Evolutionary conservation across 2,888 invertebrate species (phyloP).

Genomic region (Leptopilina myrica): DNA sequence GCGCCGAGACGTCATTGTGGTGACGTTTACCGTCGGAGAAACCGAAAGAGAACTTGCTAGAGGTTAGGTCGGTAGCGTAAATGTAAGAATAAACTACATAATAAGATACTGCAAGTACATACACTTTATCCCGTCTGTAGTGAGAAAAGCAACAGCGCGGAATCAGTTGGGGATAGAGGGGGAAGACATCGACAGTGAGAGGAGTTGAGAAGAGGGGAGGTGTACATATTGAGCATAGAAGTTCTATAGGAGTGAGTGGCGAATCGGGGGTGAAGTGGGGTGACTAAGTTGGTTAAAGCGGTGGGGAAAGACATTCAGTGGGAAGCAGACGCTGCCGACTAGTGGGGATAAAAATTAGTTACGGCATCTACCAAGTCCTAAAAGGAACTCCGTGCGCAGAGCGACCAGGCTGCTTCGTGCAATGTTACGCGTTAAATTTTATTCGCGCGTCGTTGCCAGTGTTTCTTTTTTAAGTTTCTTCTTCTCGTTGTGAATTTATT

Average conservation of each 20-base stretch:
- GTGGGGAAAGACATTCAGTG: slow-evolving; percentile 63
- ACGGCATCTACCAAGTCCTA: slow-evolving; percentile 75
- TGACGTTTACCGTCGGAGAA: slow-evolving; percentile 66
- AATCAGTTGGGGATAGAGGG: slow-evolving; percentile 9
- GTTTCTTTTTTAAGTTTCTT: slow-evolving; percentile 63
- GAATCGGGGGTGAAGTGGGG: slow-evolving; percentile 39
- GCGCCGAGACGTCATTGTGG: slow-evolving; percentile 72
- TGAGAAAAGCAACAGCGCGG: slow-evolving; percentile 28
- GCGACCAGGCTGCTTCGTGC: slow-evolving; percentile 72
- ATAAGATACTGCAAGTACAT: background rate
- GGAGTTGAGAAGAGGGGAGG: slow-evolving; percentile 53
- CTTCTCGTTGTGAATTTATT: slow-evolving; percentile 31
- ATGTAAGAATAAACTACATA: slow-evolving; percentile 38
- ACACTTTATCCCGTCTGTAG: slow-evolving; percentile 5
- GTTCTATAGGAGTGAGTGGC: slow-evolving; percentile 38
- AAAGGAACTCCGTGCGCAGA: slow-evolving; percentile 73
- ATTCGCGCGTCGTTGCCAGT: slow-evolving; percentile 65
- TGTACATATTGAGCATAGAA: slow-evolving; percentile 10
- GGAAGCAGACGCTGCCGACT: slow-evolving; percentile 63
- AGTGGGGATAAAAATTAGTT: slow-evolving; percentile 74
- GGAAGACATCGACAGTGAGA: slow-evolving; percentile 38
- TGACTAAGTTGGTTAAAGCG: slow-evolving; percentile 5
- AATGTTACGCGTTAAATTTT: slow-evolving; percentile 74
- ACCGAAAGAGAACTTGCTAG: slow-evolving; percentile 13
- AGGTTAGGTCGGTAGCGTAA: slow-evolving; percentile 32